These are phyloP conservation scores for Bursaphelenchus okinawaensis DNA, from an alignment of 2,888 invertebrate species.

Conservation along the genomic window DNA sequence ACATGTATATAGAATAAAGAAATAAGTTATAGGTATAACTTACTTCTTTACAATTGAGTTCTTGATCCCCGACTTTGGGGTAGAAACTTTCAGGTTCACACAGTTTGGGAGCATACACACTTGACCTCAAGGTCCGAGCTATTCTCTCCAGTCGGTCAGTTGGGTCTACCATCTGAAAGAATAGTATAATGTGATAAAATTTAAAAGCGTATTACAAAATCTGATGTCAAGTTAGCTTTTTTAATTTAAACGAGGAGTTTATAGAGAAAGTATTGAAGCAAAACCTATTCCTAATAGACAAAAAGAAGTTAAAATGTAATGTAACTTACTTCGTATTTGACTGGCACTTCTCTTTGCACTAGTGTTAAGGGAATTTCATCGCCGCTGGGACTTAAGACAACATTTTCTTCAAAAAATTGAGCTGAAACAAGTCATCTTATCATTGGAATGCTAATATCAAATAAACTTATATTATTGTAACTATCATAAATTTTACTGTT, in stretches of 20 bases:
- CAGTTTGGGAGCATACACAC: slow-evolving; percentile 8
- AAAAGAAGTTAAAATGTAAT: neutral
- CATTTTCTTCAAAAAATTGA: neutral
- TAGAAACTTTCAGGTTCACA: slow-evolving; percentile 7
- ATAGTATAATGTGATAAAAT: no score
- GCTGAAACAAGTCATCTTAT: no score
- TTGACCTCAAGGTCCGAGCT: slow-evolving; percentile 7
- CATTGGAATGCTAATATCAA: no score
- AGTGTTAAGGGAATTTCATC: neutral
- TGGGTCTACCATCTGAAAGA: neutral
- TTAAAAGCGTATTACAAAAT: no score
- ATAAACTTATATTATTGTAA: no score
- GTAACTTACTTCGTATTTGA: neutral
- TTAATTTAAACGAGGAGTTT: no score
- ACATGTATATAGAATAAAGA: neutral
- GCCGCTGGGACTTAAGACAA: neutral
- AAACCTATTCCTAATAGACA: no score
- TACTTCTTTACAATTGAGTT: neutral
- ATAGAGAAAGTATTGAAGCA: no score
- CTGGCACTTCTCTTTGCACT: neutral
- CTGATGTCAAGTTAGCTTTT: no score
- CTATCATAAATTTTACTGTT: no score
- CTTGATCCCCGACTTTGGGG: slow-evolving; percentile 1
- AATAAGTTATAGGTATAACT: neutral
- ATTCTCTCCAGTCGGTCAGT: slow-evolving; percentile 3